Conservation (phyloP, 2,797 vertebrate species). For the Chaetodon trifasciatus region DNA sequence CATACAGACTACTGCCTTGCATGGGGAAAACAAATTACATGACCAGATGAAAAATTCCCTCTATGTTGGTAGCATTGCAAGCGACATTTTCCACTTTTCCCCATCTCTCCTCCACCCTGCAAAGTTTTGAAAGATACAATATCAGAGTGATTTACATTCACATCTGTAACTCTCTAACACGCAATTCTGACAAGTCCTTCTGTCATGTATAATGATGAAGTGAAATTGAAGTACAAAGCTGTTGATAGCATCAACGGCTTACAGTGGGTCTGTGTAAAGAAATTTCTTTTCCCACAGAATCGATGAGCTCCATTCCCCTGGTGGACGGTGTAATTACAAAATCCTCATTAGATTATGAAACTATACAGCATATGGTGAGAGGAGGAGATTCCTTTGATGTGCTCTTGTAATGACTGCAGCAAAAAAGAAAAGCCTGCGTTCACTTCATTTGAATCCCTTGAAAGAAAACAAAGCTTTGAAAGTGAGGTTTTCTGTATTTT, state of each 20-base stretch:
- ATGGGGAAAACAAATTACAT: slow-evolving; percentile 42
- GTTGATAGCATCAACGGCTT: slow-evolving; percentile 64
- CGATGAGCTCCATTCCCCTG: slow-evolving; percentile 71
- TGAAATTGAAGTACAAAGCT: slow-evolving; percentile 62
- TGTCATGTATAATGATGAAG: slow-evolving; percentile 70
- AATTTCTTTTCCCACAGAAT: slow-evolving; percentile 77
- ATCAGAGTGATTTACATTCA: slow-evolving; percentile 31
- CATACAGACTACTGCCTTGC: slow-evolving; percentile 15
- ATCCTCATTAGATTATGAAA: slow-evolving; percentile 81
- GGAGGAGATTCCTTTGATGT: slow-evolving; percentile 74
- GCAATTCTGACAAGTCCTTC: slow-evolving; percentile 56
- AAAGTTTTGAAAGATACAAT: slow-evolving; percentile 18
- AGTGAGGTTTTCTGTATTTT: slow-evolving; percentile 36
- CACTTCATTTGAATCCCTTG: slow-evolving; percentile 60
- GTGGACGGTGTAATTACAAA: slow-evolving; percentile 80
- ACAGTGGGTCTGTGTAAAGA: slow-evolving; percentile 64
- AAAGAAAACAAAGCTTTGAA: slow-evolving; percentile 63
- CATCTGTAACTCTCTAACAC: slow-evolving; percentile 41
- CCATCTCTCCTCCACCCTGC: background rate
- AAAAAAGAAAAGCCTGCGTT: slow-evolving; percentile 33
- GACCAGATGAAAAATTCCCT: slow-evolving; percentile 35
- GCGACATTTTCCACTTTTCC: slow-evolving; percentile 17
- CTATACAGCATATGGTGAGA: slow-evolving; percentile 74
- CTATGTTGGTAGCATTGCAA: background rate
- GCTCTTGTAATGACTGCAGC: slow-evolving; percentile 73